These are phyloP conservation scores for Macropodus opercularis DNA, from an alignment of 2,797 vertebrate species.

Conservation along the genomic window DNA sequence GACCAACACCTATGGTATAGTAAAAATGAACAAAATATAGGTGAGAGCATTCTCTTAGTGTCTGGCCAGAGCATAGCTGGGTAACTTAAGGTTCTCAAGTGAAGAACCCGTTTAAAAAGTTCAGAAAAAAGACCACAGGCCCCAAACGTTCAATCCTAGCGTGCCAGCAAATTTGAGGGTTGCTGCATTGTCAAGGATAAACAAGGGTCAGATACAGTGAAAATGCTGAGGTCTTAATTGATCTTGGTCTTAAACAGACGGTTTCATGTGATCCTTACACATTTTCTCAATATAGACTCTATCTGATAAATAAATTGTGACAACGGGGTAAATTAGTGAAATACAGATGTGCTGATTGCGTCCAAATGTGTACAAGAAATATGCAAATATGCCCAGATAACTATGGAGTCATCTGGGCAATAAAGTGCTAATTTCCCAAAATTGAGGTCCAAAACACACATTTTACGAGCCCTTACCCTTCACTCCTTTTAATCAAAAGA, in stretches of 20 bases:
- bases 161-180: background rate
- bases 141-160: no score
- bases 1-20: constrained; percentile 16
- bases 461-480: no score
- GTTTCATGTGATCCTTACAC: background rate
- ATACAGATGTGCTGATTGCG: background rate
- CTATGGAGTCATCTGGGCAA: background rate
- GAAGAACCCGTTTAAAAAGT: no score
- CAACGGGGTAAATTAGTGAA: background rate
- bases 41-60: no score
- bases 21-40: no score
- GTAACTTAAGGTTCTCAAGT: no score
- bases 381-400: background rate
- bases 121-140: no score
- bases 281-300: constrained; percentile 23
- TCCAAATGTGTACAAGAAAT: background rate
- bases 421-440: background rate
- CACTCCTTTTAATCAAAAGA: no score
- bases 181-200: background rate
- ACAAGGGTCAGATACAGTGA: background rate
- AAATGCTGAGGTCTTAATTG: background rate
- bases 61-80: no score
- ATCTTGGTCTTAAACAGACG: background rate
- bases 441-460: no score
- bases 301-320: background rate